phyloP scores from a whole-genome alignment of 1,140 invertebrate genomes.

The Mercenaria mercenaria region DNA sequence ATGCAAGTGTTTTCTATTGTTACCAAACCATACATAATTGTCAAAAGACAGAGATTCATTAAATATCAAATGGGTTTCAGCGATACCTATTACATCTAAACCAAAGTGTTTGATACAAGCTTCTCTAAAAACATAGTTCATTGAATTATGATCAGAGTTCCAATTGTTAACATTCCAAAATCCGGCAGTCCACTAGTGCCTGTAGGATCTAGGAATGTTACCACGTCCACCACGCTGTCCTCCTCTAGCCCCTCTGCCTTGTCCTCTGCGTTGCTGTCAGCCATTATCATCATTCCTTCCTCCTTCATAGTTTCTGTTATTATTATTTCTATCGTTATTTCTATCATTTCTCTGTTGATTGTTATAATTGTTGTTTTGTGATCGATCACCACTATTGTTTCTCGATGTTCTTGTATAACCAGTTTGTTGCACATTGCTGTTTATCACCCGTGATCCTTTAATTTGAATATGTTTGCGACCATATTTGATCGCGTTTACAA shows the following conservation, averaged over 20 bases:
- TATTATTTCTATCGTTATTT: neutral
- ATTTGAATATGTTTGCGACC: neutral
- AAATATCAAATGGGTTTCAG: constrained; percentile 55
- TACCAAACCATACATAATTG: constrained; percentile 43
- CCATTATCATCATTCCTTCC: neutral
- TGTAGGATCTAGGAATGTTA: neutral
- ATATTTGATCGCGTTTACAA: constrained; percentile 22
- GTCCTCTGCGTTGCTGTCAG: neutral
- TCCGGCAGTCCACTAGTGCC: constrained; percentile 8
- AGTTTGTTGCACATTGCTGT: neutral
- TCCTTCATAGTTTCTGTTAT: neutral
- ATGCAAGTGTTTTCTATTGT: constrained; percentile 51
- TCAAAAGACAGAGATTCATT: constrained; percentile 30
- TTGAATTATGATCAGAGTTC: constrained; percentile 8
- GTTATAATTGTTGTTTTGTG: neutral
- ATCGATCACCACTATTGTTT: neutral
- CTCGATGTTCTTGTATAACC: neutral
- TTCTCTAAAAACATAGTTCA: constrained; percentile 29
- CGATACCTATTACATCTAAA: constrained; percentile 46
- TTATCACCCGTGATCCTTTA: neutral
- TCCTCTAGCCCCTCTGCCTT: neutral
- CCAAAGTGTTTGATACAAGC: constrained; percentile 30
- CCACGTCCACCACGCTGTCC: neutral
- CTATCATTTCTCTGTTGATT: neutral
- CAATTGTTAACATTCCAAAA: constrained; percentile 41